Evolutionary conservation across 2,113 vertebrate species (phyloP).

Genomic region (Sander vitreus): DNA sequence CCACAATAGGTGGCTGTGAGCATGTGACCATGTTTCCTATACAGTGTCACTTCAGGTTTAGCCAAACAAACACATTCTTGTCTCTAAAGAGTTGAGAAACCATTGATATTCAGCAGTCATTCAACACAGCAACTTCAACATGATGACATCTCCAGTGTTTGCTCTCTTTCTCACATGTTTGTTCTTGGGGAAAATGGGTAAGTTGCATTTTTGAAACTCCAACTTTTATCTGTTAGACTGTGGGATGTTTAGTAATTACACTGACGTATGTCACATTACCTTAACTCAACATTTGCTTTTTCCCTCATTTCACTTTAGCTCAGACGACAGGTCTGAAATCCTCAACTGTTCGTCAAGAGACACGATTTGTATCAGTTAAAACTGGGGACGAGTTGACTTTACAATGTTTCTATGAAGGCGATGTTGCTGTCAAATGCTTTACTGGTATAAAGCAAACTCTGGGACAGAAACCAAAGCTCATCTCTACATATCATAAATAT

Average conservation of each 20-base stretch:
- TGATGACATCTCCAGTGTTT: background rate
- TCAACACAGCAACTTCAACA: background rate
- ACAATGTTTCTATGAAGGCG: slow-evolving; percentile 1
- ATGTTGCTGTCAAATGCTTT: background rate
- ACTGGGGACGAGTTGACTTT: slow-evolving; percentile 40
- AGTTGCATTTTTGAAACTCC: background rate
- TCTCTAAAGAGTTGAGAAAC: background rate
- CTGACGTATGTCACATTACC: background rate
- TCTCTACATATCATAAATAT: slow-evolving; percentile 38
- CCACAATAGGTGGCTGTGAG: too few relatives aligned
- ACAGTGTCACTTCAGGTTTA: background rate
- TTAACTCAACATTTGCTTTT: background rate
- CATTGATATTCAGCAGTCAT: background rate
- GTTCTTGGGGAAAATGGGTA: slow-evolving; percentile 8
- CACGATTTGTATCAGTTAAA: slow-evolving; percentile 9
- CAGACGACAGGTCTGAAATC: background rate
- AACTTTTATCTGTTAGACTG: background rate
- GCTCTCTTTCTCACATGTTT: background rate
- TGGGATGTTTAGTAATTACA: too few relatives aligned
- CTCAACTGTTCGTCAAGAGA: background rate
- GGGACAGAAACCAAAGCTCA: slow-evolving; percentile 44
- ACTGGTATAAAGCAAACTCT: slow-evolving; percentile 69
- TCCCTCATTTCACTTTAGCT: slow-evolving; percentile 1
- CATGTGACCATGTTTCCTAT: too few relatives aligned
- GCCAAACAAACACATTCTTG: slow-evolving; percentile 22